Percentiles rank a stretch among this genome's conserved stretches.
phyloP scores from a whole-genome alignment of 1,140 invertebrate genomes.

The Bombus waltoni region DNA sequence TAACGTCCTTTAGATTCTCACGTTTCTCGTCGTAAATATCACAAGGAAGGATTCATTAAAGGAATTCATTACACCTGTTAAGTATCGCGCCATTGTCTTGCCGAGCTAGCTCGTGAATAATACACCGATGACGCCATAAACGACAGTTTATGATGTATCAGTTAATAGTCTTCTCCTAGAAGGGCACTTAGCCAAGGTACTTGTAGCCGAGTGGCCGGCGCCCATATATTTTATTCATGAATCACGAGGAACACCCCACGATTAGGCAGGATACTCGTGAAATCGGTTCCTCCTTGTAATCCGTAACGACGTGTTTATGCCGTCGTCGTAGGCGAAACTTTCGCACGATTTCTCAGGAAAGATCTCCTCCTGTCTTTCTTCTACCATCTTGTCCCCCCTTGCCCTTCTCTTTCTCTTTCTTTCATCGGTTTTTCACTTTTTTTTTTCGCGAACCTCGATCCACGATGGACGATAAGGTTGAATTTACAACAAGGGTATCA shows the following conservation, averaged over 20 bases:
- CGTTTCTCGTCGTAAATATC: background rate
- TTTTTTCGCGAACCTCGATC: background rate
- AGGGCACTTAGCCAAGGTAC: slow-evolving; percentile 52
- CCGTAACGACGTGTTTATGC: slow-evolving; percentile 64
- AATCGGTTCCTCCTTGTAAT: slow-evolving; percentile 65
- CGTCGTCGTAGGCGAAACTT: slow-evolving; percentile 24
- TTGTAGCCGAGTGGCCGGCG: slow-evolving; percentile 50
- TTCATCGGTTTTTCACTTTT: background rate
- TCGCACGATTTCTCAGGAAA: slow-evolving; percentile 38
- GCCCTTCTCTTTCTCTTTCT: background rate
- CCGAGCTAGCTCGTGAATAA: slow-evolving; percentile 59
- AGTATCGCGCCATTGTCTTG: slow-evolving; percentile 48
- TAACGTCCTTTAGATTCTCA: background rate
- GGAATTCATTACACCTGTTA: slow-evolving; percentile 59
- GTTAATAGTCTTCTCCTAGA: slow-evolving; percentile 66
- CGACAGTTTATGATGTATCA: slow-evolving; percentile 72
- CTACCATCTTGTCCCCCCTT: background rate
- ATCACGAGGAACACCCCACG: slow-evolving; percentile 61
- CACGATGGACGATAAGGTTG: slow-evolving; percentile 5
- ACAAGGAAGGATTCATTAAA: slow-evolving; percentile 19
- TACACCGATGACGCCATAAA: slow-evolving; percentile 62
- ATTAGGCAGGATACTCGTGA: slow-evolving; percentile 63
- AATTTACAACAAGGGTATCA: slow-evolving; percentile 20
- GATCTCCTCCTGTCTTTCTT: background rate
- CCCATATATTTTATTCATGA: slow-evolving; percentile 70